Evolutionary conservation across 1,140 invertebrate species (phyloP), one percentile per base, ranked within the genome.

Genomic region (Drosophila guanche): DNA sequence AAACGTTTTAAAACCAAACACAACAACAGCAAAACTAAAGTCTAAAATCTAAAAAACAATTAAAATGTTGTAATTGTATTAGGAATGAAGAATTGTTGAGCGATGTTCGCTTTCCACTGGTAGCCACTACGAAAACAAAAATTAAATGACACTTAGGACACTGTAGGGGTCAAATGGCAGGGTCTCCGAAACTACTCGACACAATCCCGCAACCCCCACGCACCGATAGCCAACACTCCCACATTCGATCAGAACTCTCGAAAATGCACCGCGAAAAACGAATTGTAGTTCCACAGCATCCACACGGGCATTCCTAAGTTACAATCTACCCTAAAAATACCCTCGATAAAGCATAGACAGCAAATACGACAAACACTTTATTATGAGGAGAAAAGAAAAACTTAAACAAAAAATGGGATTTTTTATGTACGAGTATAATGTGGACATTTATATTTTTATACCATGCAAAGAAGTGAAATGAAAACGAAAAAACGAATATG

Each of bases 31-130:
- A 46, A 47, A 40, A 14, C n/a, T 51, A 46, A 40, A 51, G 37
- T 22, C n/a, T 16, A 14, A 45, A 71, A 45, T 62, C 57, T 58
- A 52, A 51, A 48, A 67, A 78, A 10, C 56, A 37, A 59, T 66
- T 70, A 75, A 37, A 62, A 66, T 73, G 78, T 67, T 68, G 63
- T 77, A 80, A 80, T 69, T 66, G 54, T 70, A 70, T 68, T 57
- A 79, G 58, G 76, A 85, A 78, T 66, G 16, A 20, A 37, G 75
- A 67, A 71, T 63, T 84, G 75, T 79, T 90, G 88, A 90, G 89
- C 88, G 89, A 90, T 90, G 79, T 90, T 90, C 89, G 89, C 89
- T 90, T 88, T 78, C 75, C 81, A 90, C 89, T 90, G 80, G 80
- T 81, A 90, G 77, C 60, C 69, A 69, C 50, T 88, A 81, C 75